A percentile compares a stretch with the other conserved stretches of the same genome.
Evolutionary conservation across 2,888 invertebrate genomes (phyloP).

Genomic region (Microplitis deprimator): DNA sequence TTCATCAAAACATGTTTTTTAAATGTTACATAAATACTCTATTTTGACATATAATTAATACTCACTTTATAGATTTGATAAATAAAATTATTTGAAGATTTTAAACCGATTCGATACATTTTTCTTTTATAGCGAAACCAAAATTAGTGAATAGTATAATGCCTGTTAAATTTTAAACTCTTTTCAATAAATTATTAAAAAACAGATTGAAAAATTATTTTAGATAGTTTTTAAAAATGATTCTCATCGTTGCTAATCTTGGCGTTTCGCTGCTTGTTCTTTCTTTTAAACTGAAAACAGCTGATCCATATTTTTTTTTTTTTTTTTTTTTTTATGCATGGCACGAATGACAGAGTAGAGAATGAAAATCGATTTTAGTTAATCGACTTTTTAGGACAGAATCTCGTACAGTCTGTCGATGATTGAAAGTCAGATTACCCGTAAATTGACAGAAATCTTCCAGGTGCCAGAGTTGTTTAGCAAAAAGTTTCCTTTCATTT

Average conservation of each 20-base stretch:
- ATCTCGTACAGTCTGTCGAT: no score
- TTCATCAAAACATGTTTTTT: not conserved
- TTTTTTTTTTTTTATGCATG: not conserved
- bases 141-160: not conserved
- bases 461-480: no score
- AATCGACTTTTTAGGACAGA: no score
- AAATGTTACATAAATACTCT: constrained; percentile 15
- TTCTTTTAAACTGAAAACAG: not conserved
- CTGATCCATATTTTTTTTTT: not conserved
- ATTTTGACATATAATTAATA: constrained; percentile 23
- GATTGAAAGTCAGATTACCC: no score
- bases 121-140: constrained; percentile 51
- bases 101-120: constrained; percentile 71
- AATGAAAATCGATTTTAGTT: no score
- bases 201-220: not conserved
- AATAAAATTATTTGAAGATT: constrained; percentile 70
- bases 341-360: no score
- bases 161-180: not conserved
- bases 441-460: no score
- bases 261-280: not conserved
- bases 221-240: constrained; percentile 1
- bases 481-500: no score
- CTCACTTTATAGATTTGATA: constrained; percentile 65
- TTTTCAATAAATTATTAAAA: not conserved
- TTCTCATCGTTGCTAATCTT: not conserved